phyloP scores from a whole-genome alignment of 2,113 vertebrate genomes.

The Clarias batrachus region DNA sequence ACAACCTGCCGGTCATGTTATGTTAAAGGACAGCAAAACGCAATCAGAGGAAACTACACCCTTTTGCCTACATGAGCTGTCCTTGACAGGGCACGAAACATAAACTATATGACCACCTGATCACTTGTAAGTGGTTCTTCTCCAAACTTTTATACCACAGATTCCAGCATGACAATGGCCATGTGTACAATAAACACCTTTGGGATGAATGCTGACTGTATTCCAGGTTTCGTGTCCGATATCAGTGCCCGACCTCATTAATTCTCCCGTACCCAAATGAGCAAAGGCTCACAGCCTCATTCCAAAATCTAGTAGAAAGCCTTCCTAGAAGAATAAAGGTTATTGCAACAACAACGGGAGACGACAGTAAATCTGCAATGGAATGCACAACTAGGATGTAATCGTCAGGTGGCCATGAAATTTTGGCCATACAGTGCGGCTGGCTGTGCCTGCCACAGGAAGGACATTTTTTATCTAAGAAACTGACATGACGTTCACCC shows the following conservation, averaged over 20 bases:
- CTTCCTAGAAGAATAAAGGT: not conserved
- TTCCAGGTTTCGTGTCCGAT: not conserved
- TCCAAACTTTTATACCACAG: not conserved
- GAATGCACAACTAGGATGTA: not conserved
- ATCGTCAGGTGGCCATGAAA: not conserved
- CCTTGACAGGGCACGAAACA: not conserved
- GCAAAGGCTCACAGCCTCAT: not conserved
- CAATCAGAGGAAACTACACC: not conserved
- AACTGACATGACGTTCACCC: not conserved
- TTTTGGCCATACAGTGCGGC: not conserved
- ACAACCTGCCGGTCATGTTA: not conserved
- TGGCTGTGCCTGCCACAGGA: not conserved
- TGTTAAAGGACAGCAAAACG: not conserved
- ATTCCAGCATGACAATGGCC: not conserved
- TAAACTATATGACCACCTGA: not conserved
- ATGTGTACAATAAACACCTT: not conserved
- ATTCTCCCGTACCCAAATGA: not conserved
- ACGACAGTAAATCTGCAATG: not conserved
- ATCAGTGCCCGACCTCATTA: not conserved
- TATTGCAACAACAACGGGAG: not conserved
- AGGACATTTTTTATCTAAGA: not conserved
- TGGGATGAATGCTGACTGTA: not conserved
- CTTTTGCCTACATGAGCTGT: not conserved
- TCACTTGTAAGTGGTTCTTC: not conserved
- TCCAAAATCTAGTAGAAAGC: not conserved